Evolutionary conservation across 37 sponge, comb jelly and placozoan species (phyloP), one percentile per base, ranked within the genome.

Genomic region (Corticium candelabrum): DNA sequence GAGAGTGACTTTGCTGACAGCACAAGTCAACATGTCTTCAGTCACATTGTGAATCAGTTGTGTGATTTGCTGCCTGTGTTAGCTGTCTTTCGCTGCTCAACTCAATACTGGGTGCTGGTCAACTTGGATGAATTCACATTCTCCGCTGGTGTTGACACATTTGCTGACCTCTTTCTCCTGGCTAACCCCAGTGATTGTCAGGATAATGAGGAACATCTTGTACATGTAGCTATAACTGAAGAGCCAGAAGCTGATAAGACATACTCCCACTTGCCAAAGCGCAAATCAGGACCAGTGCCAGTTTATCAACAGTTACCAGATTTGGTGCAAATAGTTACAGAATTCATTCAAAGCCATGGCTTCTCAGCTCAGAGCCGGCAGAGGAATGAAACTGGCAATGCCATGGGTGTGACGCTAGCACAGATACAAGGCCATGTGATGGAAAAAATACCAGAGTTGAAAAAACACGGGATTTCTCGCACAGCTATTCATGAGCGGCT

Each of bases 351-450:
- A 35, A 31, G 29, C 29, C 69, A 79, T 79, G 80, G 80, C 29
- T 79, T 38, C 35, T n/a, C 72, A 71, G 80, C 80, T 38, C 80
- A 79, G 50, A 39, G 29, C 29, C 69, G 71, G 27, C 70, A 70
- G 2, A 1, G 80, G 37, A 21, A 5, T 43, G 56, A 5, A 43
- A 43, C 56, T 43, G 56, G 56, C 11, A 43, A 43, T 43, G 56
- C 56, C 56, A 5, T 43, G 5, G 80, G 80, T 36, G 80, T 79
- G 27, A 68, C 38, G 33, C 80, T 71, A n/a, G 39, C 72, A 31
- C 31, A 79, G 35, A 79, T 79, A 38, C 34, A 70, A 71, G 35
- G 37, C 1, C 80, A 79, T 72, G 40, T 79, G 34, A 68, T 79
- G 37, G 29, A 75, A 29, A 21, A 30, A 79, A 38, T 79, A 30